phyloP scores from a whole-genome alignment of 2,113 vertebrate genomes.

The Castor canadensis region DNA sequence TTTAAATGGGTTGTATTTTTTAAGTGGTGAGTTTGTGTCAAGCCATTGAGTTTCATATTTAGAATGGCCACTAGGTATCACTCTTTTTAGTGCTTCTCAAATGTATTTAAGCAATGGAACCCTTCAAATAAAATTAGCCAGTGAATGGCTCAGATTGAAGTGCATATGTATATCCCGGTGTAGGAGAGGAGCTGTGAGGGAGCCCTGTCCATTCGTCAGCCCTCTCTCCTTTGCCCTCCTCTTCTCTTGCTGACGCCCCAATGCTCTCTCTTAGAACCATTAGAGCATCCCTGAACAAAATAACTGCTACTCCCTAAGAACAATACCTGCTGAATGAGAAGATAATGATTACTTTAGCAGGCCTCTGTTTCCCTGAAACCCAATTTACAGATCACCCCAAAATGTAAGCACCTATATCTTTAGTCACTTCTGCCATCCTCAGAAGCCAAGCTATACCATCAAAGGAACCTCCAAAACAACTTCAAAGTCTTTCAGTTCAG shows the following conservation, averaged over 20 bases:
- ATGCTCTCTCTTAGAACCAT: neutral
- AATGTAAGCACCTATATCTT: neutral
- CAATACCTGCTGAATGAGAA: neutral
- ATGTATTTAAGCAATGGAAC: neutral
- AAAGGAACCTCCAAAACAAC: neutral
- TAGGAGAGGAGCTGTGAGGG: fast-evolving
- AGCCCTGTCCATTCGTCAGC: too few relatives aligned
- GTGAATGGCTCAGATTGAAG: neutral
- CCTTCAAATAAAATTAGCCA: neutral
- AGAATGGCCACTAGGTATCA: neutral
- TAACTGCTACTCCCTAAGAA: neutral
- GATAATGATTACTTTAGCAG: neutral
- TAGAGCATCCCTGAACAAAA: neutral
- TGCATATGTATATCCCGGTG: fast-evolving
- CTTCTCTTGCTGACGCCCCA: neutral
- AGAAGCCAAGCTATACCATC: neutral
- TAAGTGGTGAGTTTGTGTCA: neutral
- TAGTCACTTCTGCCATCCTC: neutral
- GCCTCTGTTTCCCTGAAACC: neutral
- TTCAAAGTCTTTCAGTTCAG: neutral
- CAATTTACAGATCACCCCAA: neutral
- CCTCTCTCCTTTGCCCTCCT: neutral
- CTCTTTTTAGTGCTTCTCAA: neutral
- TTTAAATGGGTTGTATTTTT: neutral
- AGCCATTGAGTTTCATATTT: neutral